Conservation (phyloP, 2,888 invertebrate species). For the Helobdella robusta region DNA sequence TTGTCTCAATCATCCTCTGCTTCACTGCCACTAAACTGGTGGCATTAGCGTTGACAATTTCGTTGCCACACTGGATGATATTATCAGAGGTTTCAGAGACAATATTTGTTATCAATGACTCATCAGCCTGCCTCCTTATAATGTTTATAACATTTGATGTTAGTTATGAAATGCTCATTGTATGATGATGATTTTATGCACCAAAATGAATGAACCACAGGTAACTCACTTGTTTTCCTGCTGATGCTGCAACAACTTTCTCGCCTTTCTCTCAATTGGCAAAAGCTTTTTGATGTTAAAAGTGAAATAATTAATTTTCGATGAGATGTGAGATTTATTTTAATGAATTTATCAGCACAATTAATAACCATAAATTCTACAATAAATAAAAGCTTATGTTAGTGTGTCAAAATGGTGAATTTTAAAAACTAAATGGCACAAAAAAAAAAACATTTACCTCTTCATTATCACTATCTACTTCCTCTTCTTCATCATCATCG, state of each 20-base stretch:
- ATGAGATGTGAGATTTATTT: background rate
- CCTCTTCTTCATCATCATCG: constrained; percentile 13
- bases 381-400: background rate
- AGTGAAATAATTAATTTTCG: background rate
- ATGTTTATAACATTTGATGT: background rate
- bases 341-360: background rate
- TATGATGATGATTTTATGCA: too few species aligned
- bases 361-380: background rate
- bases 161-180: background rate
- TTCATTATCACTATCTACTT: constrained; percentile 2
- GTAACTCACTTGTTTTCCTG: constrained; percentile 11
- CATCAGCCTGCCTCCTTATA: constrained; percentile 62
- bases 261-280: constrained; percentile 17
- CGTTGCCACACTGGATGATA: constrained; percentile 62
- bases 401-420: background rate
- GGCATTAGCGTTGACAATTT: constrained; percentile 53
- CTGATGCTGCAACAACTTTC: constrained; percentile 10
- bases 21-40: constrained; percentile 65
- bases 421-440: background rate
- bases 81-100: constrained; percentile 59
- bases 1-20: constrained; percentile 74
- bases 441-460: background rate
- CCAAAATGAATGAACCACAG: background rate
- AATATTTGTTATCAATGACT: constrained; percentile 72
- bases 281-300: constrained; percentile 5